phyloP scores from a whole-genome alignment of 2,888 invertebrate species.

The Gerris lacustris region DNA sequence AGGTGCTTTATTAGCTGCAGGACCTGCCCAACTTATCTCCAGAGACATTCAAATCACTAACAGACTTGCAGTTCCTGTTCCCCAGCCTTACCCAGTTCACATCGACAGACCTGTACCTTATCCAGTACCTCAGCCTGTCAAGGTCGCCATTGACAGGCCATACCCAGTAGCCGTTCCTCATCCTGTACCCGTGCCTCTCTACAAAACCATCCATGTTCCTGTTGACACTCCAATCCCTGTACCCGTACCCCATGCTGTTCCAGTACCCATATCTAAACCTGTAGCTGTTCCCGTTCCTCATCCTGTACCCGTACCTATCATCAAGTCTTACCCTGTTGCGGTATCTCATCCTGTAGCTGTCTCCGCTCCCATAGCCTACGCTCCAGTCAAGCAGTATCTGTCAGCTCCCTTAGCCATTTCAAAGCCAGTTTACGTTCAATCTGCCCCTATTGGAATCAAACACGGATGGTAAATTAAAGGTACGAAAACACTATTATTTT shows the following conservation, averaged over 20 bases:
- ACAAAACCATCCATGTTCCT: constrained; percentile 33
- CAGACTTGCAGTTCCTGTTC: constrained; percentile 28
- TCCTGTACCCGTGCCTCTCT: constrained; percentile 41
- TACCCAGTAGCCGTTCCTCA: constrained; percentile 29
- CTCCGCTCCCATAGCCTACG: not conserved
- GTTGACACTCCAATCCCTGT: constrained; percentile 38
- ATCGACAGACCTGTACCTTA: constrained; percentile 31
- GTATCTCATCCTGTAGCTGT: constrained; percentile 34
- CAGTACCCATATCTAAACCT: constrained; percentile 40
- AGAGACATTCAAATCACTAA: constrained; percentile 22
- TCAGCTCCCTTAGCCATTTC: not conserved
- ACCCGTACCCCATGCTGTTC: constrained; percentile 44
- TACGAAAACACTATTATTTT: not conserved
- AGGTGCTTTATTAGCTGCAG: not conserved
- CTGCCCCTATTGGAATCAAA: constrained; percentile 1
- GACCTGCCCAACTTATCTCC: constrained; percentile 16
- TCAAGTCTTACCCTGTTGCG: constrained; percentile 42
- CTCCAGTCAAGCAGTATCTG: no score
- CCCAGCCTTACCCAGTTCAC: constrained; percentile 31
- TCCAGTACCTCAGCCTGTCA: constrained; percentile 28
- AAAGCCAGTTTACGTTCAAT: constrained; percentile 12
- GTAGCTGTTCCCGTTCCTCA: constrained; percentile 41
- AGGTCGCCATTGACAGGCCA: constrained; percentile 29
- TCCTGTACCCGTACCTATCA: constrained; percentile 39
- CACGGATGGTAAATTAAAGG: not conserved